Evolutionary conservation across 2,888 invertebrate species (phyloP), one percentile per base, ranked within the genome.

Genomic region (Drosophila engyochracea): DNA sequence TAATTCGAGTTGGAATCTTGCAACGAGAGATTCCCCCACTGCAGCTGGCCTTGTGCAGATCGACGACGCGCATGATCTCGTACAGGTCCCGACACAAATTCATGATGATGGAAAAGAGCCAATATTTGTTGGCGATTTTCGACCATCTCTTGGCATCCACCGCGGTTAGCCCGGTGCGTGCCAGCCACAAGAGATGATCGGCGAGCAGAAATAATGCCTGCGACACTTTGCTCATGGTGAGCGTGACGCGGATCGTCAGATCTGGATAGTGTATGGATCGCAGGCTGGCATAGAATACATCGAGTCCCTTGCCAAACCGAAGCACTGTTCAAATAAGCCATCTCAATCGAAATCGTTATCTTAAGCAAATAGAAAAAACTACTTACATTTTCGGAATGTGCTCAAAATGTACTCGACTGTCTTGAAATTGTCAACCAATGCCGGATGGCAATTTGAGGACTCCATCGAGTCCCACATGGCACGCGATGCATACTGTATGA

Each of bases 171-270:
- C 97, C 97, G 49, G 96, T 95, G 84, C 96, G 95, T 5, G 97
- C 96, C 4, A 98, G 93, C 97, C 98, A 98, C 39, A 98, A 95
- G 39, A 98, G 94, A 91, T 98, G 98, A 92, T 98, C 98, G 19
- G 97, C 96, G 55, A 98, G 94, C 4, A 98, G 94, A 90, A 96
- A 98, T 33, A 97, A 92, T 0, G 97, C 95, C 92, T 96, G 96
- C 33, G 97, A 95, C 61, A 98, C 94, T 94, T 97, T 97, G 74
- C 97, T 96, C 60, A 97, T 91, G 0, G 97, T 97, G 41, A 97
- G 92, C 35, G 96, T 96, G 14, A 96, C 92, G 79, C 97, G 95
- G 28, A 98, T 93, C 5, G 95, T 94, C 22, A 95, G 91, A 91
- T 98, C 96, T 35, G 96, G 95, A 91, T 97, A 95, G 76, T 96